Conservation (phyloP, 2,113 vertebrate genomes). For the Coracopsis vasa region DNA sequence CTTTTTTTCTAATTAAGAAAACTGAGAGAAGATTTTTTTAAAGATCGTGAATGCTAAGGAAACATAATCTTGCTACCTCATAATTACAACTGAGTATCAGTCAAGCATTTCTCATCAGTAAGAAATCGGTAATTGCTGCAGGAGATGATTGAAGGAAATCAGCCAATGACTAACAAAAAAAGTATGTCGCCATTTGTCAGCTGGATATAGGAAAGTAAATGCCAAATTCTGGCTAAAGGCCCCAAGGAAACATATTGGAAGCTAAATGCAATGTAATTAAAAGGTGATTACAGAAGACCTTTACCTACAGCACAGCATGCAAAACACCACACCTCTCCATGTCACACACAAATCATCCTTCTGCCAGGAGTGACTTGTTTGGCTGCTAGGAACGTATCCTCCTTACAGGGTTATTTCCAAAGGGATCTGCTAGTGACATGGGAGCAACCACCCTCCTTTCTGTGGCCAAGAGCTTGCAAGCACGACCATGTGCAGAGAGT, state of each 20-base stretch:
- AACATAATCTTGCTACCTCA: neutral
- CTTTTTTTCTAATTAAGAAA: neutral
- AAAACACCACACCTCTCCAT: accelerated
- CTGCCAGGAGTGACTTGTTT: neutral
- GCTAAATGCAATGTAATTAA: neutral
- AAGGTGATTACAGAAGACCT: neutral
- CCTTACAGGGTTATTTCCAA: neutral
- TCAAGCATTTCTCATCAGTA: neutral
- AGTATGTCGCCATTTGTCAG: neutral
- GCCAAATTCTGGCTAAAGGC: neutral
- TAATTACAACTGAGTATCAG: neutral
- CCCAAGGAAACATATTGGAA: neutral
- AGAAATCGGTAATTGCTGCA: conserved; percentile 8
- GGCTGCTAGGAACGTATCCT: neutral
- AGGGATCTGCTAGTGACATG: accelerated
- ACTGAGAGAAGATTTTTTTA: neutral
- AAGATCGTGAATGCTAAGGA: neutral
- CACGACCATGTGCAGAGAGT: accelerated
- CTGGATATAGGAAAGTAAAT: neutral
- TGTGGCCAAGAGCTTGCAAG: neutral
- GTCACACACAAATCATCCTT: neutral
- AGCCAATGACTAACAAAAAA: neutral
- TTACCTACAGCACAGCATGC: neutral
- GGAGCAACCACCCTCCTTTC: neutral
- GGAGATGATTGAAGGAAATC: conserved; percentile 37